Evolutionary conservation across 2,113 vertebrate genomes (phyloP), one percentile per base, ranked within the genome.

Genomic region (Strigops habroptila): DNA sequence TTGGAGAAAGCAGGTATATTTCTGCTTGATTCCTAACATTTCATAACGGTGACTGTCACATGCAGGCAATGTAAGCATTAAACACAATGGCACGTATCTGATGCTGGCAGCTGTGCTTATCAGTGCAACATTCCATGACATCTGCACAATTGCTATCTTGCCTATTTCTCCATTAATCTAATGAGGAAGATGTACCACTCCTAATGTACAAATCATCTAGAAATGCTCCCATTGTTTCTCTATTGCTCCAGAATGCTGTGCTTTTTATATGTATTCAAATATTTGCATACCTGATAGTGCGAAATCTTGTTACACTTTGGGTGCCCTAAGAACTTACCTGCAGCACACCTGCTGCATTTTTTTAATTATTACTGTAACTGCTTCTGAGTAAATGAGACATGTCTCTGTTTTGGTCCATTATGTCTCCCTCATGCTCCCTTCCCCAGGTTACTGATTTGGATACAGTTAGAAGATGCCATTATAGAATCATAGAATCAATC

Each of bases 221-320:
- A 94, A 92, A 48, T 69, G 28, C 75, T 75, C 70, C 39, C 31
- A 4, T 85, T 87, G 43, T 86, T 82, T 86, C 51, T 91, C 21
- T 3, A 43, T 57, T 49, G 65, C 81, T 53, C 85, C 57, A 78
- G 70, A 95, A 85, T 0, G 0, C 12, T 0, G 0, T 35, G 64
- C 82, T 82, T 78, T 91, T 80, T 35, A 43, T 10, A 30, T 44
- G 17, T 60, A 77, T 69, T 43, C 67, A 51, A 46, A 62, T 52
- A 90, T 96, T 97, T 97, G 55, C 90, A 31, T 62, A 77, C 43
- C 35, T 78, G 73, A 78, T 14, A 6, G 23, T 33, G 57, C 55
- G 68, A 76, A 49, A n/a, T 0, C 0, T 55, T 77, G 74, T 55
- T 44, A 24, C 33, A 14, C 33, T 6, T 5, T 28, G 33, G 31